Conservation (phyloP, 2,888 invertebrate species). For the Campoplex capitator region DNA sequence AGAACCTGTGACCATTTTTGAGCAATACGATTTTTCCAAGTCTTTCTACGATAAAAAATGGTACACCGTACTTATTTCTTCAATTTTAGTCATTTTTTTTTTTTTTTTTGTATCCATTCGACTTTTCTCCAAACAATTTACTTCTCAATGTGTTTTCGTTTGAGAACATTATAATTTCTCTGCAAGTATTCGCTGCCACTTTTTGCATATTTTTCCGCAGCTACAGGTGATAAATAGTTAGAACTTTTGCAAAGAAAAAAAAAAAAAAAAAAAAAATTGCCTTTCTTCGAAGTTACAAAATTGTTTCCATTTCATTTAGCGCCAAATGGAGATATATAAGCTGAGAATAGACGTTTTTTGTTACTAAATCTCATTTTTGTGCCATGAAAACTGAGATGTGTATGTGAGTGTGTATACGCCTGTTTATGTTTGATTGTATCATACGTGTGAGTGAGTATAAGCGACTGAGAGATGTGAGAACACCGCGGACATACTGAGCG, state of each 20-base stretch:
- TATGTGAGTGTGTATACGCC: neutral
- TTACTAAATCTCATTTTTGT: neutral
- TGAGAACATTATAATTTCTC: no score
- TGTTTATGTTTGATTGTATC: neutral
- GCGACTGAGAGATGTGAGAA: conserved; percentile 21
- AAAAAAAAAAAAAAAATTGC: neutral
- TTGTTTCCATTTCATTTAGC: neutral
- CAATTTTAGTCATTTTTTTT: no score
- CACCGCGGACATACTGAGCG: conserved; percentile 71
- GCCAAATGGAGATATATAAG: neutral
- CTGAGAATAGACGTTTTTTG: neutral
- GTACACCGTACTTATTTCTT: no score
- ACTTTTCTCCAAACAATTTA: no score
- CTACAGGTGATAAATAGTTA: neutral
- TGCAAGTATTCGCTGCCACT: no score
- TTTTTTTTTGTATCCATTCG: no score
- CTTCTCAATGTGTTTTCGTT: no score
- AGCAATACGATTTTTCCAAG: no score
- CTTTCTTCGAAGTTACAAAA: neutral
- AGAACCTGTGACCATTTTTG: no score
- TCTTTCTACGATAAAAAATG: no score
- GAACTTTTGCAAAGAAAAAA: neutral
- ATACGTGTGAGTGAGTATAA: neutral
- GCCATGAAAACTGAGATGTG: neutral
- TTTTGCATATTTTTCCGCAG: neutral